Percentiles rank a stretch among this genome's conserved stretches.
These are phyloP conservation scores for Muntiacus reevesi DNA, from an alignment of 2,113 vertebrate species.

Conservation along the genomic window DNA sequence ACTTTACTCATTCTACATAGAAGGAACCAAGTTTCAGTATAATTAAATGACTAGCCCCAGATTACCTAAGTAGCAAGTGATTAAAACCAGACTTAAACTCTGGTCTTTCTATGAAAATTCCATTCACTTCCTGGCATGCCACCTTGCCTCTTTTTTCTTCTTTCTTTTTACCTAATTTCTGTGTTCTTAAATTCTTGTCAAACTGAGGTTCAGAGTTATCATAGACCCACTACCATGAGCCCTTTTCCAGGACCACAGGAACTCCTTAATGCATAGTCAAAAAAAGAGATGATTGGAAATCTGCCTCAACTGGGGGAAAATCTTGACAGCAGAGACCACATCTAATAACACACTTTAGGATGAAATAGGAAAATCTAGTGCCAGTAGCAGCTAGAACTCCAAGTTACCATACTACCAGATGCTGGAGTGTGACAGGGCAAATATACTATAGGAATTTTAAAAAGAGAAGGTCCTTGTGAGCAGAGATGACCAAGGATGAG, in stretches of 20 bases:
- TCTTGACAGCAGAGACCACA: background rate
- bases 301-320: background rate
- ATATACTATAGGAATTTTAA: background rate
- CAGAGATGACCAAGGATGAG: background rate
- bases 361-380: background rate
- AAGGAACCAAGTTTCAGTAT: background rate
- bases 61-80: background rate
- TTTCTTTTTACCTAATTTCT: background rate
- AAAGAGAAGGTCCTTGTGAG: background rate
- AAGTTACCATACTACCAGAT: background rate
- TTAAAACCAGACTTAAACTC: background rate
- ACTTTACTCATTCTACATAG: background rate
- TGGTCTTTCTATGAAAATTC: background rate
- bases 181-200: background rate
- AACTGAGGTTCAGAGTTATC: background rate
- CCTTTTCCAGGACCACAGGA: background rate
- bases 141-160: background rate
- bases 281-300: background rate
- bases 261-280: background rate
- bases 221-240: background rate
- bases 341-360: background rate
- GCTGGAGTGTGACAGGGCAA: background rate
- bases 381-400: background rate
- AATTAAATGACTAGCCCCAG: background rate
- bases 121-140: background rate